Conservation (phyloP, 2,797 vertebrate species). For the Malacoraja senta region DNA sequence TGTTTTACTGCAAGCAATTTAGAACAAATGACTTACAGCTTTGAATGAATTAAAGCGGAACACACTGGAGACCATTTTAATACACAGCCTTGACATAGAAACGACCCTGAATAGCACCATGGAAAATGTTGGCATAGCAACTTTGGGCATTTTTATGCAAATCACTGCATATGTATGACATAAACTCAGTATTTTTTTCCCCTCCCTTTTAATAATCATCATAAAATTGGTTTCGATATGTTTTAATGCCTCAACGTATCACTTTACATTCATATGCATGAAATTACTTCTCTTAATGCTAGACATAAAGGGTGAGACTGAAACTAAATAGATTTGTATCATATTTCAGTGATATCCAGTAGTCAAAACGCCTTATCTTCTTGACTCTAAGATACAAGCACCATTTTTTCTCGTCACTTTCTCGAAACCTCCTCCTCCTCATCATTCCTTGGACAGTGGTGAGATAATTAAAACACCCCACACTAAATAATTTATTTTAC, state of each 20-base stretch:
- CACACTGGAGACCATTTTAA: constrained; percentile 76
- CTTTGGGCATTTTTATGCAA: constrained; percentile 78
- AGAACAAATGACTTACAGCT: constrained; percentile 73
- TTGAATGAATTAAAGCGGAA: constrained; percentile 72
- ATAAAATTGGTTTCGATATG: constrained; percentile 99
- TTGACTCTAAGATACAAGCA: not conserved
- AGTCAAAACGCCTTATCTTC: not conserved
- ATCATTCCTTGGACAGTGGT: not conserved
- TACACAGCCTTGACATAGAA: constrained; percentile 74
- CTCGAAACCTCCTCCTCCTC: not conserved
- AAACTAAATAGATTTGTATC: constrained; percentile 79
- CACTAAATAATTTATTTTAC: constrained; percentile 12
- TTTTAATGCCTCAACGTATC: constrained; percentile 91
- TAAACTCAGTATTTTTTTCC: constrained; percentile 65
- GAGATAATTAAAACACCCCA: constrained; percentile 20
- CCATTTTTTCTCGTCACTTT: not conserved
- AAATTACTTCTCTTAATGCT: constrained; percentile 98
- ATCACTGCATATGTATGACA: constrained; percentile 75
- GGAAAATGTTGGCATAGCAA: constrained; percentile 77
- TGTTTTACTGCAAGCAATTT: constrained; percentile 76
- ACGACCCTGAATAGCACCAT: constrained; percentile 69
- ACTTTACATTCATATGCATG: constrained; percentile 98
- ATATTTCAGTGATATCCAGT: not conserved
- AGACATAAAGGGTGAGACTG: constrained; percentile 93
- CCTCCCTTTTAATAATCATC: constrained; percentile 95